A percentile compares a stretch with the other conserved stretches of the same genome.
These are phyloP conservation scores for Lordiphosa collinella DNA, from an alignment of 1,140 invertebrate species.

Conservation along the genomic window DNA sequence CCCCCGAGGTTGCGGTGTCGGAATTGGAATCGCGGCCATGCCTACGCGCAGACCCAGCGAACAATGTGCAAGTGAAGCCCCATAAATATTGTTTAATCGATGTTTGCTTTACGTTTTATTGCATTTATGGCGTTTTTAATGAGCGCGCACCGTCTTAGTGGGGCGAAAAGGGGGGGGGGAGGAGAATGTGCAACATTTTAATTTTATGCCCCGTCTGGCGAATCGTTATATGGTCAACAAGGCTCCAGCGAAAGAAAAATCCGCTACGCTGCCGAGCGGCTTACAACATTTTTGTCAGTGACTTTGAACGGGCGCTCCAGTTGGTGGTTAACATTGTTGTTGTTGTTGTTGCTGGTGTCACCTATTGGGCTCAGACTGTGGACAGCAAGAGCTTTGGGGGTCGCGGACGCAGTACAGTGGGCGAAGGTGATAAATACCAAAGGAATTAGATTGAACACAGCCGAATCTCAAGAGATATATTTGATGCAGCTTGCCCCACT, in stretches of 20 bases:
- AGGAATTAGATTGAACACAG: no score
- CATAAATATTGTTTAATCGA: constrained; percentile 80
- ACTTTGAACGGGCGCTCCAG: constrained; percentile 63
- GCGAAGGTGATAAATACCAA: no score
- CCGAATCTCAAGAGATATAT: no score
- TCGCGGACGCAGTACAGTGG: background rate
- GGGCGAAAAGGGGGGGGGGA: background rate
- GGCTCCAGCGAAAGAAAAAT: constrained; percentile 39
- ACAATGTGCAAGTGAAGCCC: constrained; percentile 79
- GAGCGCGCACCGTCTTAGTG: constrained; percentile 52
- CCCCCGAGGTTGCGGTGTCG: constrained; percentile 4
- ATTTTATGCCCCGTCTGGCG: constrained; percentile 65
- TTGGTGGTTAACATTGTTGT: constrained; percentile 18
- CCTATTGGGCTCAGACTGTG: constrained; percentile 7
- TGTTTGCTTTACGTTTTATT: constrained; percentile 80
- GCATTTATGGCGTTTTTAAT: constrained; percentile 80
- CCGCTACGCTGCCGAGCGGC: constrained; percentile 43
- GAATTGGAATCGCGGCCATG: constrained; percentile 44
- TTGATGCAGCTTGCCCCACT: no score
- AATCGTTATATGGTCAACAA: constrained; percentile 38
- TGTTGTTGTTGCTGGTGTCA: constrained; percentile 1
- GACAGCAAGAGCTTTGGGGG: background rate
- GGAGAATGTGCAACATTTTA: constrained; percentile 70
- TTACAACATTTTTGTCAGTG: constrained; percentile 78
- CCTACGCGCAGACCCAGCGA: constrained; percentile 61